phyloP scores from a whole-genome alignment of 2,888 invertebrate species.

The Diachrysia chrysitis region DNA sequence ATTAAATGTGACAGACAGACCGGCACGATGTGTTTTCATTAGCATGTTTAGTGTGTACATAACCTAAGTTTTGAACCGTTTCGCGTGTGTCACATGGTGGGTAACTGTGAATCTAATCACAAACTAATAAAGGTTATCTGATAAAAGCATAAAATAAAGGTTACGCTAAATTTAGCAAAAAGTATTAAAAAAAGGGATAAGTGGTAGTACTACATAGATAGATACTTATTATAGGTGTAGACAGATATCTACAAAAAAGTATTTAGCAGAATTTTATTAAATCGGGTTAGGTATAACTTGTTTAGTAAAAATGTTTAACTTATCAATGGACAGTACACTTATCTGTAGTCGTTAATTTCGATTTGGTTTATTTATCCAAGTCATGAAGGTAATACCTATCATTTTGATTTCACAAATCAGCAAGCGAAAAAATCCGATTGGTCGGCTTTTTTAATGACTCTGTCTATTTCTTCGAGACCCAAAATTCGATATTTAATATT shows the following conservation, averaged over 20 bases:
- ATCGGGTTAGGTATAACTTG: too few relatives aligned
- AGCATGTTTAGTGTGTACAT: constrained; percentile 21
- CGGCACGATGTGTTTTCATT: constrained; percentile 29
- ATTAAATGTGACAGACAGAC: constrained; percentile 65
- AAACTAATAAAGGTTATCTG: constrained; percentile 14
- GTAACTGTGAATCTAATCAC: constrained; percentile 36
- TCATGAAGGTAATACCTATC: too few relatives aligned
- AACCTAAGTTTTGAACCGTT: constrained; percentile 12
- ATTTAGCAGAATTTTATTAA: too few relatives aligned
- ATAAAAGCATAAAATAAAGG: constrained; percentile 10
- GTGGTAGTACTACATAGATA: too few relatives aligned
- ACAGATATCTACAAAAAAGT: too few relatives aligned
- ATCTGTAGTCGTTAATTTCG: neutral
- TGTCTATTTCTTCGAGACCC: too few relatives aligned
- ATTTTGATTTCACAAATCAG: too few relatives aligned
- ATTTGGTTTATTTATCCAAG: constrained; percentile 5
- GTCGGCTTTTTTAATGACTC: too few relatives aligned
- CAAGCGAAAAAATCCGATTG: too few relatives aligned
- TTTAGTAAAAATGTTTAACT: neutral
- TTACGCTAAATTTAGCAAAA: constrained; percentile 2
- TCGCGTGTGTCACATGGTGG: constrained; percentile 4
- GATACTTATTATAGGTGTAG: too few relatives aligned
- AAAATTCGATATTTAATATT: too few relatives aligned
- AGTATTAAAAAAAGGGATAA: neutral
- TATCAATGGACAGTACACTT: neutral